Conservation (phyloP, 2,888 invertebrate species). For the Serripes groenlandicus region DNA sequence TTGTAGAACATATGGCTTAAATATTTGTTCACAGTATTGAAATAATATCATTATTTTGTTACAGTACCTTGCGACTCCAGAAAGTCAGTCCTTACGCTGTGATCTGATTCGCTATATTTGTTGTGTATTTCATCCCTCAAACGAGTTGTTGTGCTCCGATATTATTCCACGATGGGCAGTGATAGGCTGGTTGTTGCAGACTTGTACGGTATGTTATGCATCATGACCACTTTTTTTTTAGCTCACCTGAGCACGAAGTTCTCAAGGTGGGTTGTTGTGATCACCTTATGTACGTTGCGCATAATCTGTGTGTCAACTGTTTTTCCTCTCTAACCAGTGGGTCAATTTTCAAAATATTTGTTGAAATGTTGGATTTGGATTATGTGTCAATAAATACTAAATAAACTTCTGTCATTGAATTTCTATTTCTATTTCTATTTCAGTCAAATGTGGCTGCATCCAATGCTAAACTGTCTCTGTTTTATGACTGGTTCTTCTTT, state of each 20-base stretch:
- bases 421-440: slow-evolving; percentile 65
- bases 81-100: slow-evolving; percentile 95
- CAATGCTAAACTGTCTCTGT: slow-evolving; percentile 95
- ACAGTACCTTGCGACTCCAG: slow-evolving; percentile 95
- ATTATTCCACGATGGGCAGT: slow-evolving; percentile 98
- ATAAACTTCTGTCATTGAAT: too few species aligned
- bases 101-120: slow-evolving; percentile 98
- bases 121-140: slow-evolving; percentile 97
- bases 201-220: slow-evolving; percentile 90
- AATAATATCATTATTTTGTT: slow-evolving; percentile 67
- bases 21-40: too few species aligned
- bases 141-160: slow-evolving; percentile 96
- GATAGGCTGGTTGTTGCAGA: slow-evolving; percentile 96
- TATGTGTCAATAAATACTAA: too few species aligned
- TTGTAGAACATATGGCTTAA: too few species aligned
- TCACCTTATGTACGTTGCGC: too few species aligned
- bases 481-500: slow-evolving; percentile 97
- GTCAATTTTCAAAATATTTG: too few species aligned
- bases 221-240: too few species aligned
- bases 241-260: too few species aligned
- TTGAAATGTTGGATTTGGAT: too few species aligned
- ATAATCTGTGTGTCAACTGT: too few species aligned
- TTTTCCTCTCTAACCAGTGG: too few species aligned
- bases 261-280: too few species aligned
- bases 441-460: slow-evolving; percentile 94